phyloP scores from a whole-genome alignment of 2,888 invertebrate species.

The Diplolepis rosae region DNA sequence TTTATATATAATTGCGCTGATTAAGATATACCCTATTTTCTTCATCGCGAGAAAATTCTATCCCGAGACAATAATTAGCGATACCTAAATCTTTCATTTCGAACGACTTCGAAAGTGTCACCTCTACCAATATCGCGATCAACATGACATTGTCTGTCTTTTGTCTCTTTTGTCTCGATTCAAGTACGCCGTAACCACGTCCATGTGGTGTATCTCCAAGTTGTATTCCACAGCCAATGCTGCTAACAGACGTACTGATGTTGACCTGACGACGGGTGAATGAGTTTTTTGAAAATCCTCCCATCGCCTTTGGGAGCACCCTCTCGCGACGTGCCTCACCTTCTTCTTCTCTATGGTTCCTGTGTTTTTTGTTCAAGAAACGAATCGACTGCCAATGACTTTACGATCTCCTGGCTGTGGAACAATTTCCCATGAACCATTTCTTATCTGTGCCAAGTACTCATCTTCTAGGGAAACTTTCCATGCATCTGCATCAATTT shows the following conservation, averaged over 20 bases:
- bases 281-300: not conserved
- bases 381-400: not conserved
- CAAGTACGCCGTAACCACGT: not conserved
- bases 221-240: not conserved
- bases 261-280: not conserved
- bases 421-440: not conserved
- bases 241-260: not conserved
- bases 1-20: too few relatives aligned
- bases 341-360: not conserved
- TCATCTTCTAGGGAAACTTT: not conserved
- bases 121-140: too few relatives aligned
- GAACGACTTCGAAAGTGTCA: too few relatives aligned
- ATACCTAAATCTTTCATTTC: too few relatives aligned
- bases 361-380: not conserved
- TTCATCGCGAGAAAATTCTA: too few relatives aligned
- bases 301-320: not conserved
- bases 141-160: too few relatives aligned
- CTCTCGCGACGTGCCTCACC: not conserved
- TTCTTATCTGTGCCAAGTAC: not conserved
- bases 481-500: too few relatives aligned
- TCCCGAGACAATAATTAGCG: too few relatives aligned
- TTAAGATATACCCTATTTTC: too few relatives aligned
- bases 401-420: not conserved
- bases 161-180: too few relatives aligned
- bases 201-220: not conserved